These are phyloP conservation scores for Chelonus insularis DNA, from an alignment of 1,140 invertebrate genomes.

Conservation along the genomic window DNA sequence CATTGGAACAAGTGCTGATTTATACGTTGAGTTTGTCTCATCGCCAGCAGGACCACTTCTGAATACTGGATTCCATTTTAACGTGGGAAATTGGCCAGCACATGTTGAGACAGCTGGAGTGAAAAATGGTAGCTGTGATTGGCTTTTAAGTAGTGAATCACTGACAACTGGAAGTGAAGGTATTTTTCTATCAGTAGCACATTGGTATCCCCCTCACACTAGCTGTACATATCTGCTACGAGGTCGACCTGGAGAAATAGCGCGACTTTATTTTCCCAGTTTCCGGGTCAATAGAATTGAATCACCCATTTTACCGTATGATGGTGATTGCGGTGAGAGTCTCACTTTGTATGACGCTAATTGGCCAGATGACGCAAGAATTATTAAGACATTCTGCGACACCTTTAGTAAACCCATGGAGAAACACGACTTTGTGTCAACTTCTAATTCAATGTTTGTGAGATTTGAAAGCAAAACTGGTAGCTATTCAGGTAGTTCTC, in stretches of 20 bases:
- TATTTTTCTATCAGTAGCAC: slow-evolving; percentile 86
- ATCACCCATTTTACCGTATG: slow-evolving; percentile 81
- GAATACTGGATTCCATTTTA: slow-evolving; percentile 91
- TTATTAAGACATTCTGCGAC: slow-evolving; percentile 91
- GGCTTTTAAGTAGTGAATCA: slow-evolving; percentile 80
- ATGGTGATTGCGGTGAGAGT: slow-evolving; percentile 86
- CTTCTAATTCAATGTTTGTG: slow-evolving; percentile 81
- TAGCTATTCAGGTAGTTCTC: slow-evolving; percentile 82
- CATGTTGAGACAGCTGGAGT: slow-evolving; percentile 85
- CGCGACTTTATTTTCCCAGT: slow-evolving; percentile 84
- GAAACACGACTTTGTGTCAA: slow-evolving; percentile 88
- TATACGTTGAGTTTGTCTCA: slow-evolving; percentile 89
- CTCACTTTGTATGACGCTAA: slow-evolving; percentile 84
- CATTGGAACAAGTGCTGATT: slow-evolving; percentile 85
- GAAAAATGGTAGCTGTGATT: slow-evolving; percentile 83
- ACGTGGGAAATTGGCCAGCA: slow-evolving; percentile 89
- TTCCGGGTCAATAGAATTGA: slow-evolving; percentile 88
- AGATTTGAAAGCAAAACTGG: slow-evolving; percentile 88
- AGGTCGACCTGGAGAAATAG: slow-evolving; percentile 80
- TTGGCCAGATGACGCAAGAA: slow-evolving; percentile 81
- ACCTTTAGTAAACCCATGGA: slow-evolving; percentile 89
- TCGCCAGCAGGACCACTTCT: slow-evolving; percentile 85
- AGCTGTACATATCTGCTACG: slow-evolving; percentile 88
- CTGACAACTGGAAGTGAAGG: slow-evolving; percentile 79
- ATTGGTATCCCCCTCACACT: slow-evolving; percentile 90